phyloP scores from a whole-genome alignment of 2,888 invertebrate species.

The Aproaerema taeniolella region DNA sequence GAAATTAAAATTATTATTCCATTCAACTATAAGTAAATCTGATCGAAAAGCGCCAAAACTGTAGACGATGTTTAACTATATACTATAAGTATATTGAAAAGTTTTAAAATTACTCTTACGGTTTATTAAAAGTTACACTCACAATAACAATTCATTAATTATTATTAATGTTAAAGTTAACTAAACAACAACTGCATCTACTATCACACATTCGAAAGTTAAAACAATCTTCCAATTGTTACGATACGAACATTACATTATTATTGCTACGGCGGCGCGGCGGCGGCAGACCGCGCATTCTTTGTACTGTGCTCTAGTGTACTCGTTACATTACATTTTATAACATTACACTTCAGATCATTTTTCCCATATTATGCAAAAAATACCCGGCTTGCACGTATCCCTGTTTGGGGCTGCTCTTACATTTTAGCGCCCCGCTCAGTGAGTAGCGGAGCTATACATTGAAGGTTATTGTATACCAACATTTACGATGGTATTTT shows the following conservation, averaged over 20 bases:
- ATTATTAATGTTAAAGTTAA: conserved; percentile 65
- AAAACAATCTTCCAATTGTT: conserved; percentile 76
- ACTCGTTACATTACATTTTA: no score
- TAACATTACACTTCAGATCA: no score
- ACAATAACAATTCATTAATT: conserved; percentile 72
- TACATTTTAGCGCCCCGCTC: no score
- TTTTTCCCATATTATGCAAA: no score
- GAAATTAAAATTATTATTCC: conserved; percentile 42
- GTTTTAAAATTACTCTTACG: conserved; percentile 57
- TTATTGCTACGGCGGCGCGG: conserved; percentile 70
- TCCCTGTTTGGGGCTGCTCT: no score
- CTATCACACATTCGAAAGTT: conserved; percentile 79
- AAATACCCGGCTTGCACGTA: no score
- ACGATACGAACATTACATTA: no score
- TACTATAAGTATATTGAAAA: conserved; percentile 46
- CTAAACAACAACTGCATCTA: conserved; percentile 79
- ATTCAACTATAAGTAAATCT: conserved; percentile 50
- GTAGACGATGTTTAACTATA: conserved; percentile 42
- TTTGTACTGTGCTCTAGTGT: conserved; percentile 7
- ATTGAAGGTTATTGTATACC: no score
- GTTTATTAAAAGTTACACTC: conserved; percentile 72
- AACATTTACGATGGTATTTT: no score
- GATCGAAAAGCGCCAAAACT: conserved; percentile 55
- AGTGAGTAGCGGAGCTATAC: no score
- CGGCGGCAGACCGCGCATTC: conserved; percentile 14